A percentile compares a stretch with the other conserved stretches of the same genome.
These are phyloP conservation scores for Rousettus leschenaultii DNA, from an alignment of 2,113 vertebrate species.

Conservation along the genomic window DNA sequence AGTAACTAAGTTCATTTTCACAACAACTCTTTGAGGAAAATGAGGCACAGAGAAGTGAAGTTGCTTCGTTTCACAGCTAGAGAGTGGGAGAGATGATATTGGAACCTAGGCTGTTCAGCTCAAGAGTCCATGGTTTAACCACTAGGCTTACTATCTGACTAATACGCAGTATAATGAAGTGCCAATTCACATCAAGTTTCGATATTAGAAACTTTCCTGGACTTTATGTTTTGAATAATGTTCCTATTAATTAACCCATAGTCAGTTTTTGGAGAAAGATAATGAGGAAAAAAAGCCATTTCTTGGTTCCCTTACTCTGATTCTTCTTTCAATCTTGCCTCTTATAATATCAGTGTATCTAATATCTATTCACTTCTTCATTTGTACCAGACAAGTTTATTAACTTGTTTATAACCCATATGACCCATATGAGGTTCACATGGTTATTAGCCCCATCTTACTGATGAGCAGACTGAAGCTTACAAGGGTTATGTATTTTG, in stretches of 20 bases:
- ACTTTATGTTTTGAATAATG: constrained; percentile 1
- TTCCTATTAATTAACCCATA: background rate
- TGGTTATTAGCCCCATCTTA: background rate
- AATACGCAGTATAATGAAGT: background rate
- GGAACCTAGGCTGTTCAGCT: background rate
- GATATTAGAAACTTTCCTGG: background rate
- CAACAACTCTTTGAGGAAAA: background rate
- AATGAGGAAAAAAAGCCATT: background rate
- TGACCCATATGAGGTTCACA: background rate
- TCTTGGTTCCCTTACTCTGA: background rate
- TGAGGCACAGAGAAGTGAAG: background rate
- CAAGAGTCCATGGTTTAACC: background rate
- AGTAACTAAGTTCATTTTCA: background rate
- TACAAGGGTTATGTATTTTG: background rate
- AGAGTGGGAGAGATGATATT: background rate
- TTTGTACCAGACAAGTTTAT: background rate
- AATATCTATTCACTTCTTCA: background rate
- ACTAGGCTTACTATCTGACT: background rate
- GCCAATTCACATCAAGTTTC: background rate
- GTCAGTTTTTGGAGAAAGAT: background rate
- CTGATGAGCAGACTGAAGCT: background rate
- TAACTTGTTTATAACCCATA: background rate
- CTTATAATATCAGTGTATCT: background rate
- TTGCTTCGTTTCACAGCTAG: background rate
- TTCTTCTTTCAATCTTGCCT: background rate